A percentile compares a stretch with the other conserved stretches of the same genome.
Evolutionary conservation across 1,140 invertebrate species (phyloP).

Genomic region (Dendrolimus punctatus): DNA sequence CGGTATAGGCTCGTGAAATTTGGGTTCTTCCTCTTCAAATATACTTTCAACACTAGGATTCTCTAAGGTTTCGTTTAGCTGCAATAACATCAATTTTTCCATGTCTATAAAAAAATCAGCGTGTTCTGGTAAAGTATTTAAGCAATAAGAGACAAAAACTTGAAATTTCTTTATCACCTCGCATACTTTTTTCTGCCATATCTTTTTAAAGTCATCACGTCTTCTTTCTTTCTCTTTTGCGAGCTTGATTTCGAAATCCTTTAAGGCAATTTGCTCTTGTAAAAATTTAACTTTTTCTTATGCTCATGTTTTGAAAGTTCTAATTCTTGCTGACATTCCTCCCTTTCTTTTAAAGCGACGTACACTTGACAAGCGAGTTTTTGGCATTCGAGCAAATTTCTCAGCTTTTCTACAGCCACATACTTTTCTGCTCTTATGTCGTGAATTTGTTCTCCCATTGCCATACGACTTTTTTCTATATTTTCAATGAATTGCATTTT

Average conservation of each 20-base stretch:
- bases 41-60: conserved; percentile 40
- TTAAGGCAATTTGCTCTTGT: conserved; percentile 27
- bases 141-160: conserved; percentile 45
- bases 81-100: conserved; percentile 56
- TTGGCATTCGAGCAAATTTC: conserved; percentile 41
- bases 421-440: conserved; percentile 55
- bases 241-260: conserved; percentile 43
- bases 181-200: conserved; percentile 54
- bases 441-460: conserved; percentile 31
- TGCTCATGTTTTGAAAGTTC: conserved; percentile 32
- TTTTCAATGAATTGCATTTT: conserved; percentile 36
- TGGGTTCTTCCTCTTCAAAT: conserved; percentile 31
- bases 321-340: conserved; percentile 37
- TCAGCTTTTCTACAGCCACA: conserved; percentile 41
- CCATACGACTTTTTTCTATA: conserved; percentile 24
- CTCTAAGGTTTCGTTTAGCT: conserved; percentile 38
- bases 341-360: conserved; percentile 51
- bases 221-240: conserved; percentile 38
- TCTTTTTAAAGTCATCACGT: conserved; percentile 29
- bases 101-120: conserved; percentile 58
- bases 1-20: conserved; percentile 29
- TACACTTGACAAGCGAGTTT: conserved; percentile 59
- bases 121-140: conserved; percentile 47
- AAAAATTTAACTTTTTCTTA: conserved; percentile 36
- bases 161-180: conserved; percentile 55